A percentile compares a stretch with the other conserved stretches of the same genome.
phyloP scores from a whole-genome alignment of 1,140 invertebrate genomes.

The Zaprionus gabonicus region DNA sequence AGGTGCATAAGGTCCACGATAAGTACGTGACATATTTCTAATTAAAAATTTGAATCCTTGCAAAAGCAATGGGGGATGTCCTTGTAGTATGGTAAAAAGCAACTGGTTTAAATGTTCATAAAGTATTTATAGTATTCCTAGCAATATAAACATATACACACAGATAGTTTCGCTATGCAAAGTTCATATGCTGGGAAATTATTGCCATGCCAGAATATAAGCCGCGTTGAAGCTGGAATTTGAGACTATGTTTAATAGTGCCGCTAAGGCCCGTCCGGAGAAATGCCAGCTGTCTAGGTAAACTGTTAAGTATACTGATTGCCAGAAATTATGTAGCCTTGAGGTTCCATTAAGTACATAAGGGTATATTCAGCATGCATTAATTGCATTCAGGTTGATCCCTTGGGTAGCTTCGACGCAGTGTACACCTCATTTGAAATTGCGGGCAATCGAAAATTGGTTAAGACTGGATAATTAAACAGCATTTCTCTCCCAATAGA shows the following conservation, averaged over 20 bases:
- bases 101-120: background rate
- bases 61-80: background rate
- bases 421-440: conserved; percentile 18
- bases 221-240: conserved; percentile 6
- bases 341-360: background rate
- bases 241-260: conserved; percentile 26
- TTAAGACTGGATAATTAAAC: conserved; percentile 59
- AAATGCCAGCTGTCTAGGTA: background rate
- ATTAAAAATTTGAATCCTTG: background rate
- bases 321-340: background rate
- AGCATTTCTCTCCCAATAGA: conserved; percentile 38
- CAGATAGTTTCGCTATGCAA: conserved; percentile 23
- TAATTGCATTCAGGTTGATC: background rate
- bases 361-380: background rate
- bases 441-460: conserved; percentile 35
- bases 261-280: conserved; percentile 32
- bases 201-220: conserved; percentile 52
- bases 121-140: background rate
- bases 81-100: too few species aligned
- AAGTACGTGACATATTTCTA: background rate
- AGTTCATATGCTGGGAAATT: conserved; percentile 60
- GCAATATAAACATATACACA: background rate
- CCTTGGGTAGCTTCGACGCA: background rate
- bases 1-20: too few species aligned
- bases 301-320: background rate